Evolutionary conservation across 2,113 vertebrate genomes (phyloP).

Genomic region (Casuarius casuarius): DNA sequence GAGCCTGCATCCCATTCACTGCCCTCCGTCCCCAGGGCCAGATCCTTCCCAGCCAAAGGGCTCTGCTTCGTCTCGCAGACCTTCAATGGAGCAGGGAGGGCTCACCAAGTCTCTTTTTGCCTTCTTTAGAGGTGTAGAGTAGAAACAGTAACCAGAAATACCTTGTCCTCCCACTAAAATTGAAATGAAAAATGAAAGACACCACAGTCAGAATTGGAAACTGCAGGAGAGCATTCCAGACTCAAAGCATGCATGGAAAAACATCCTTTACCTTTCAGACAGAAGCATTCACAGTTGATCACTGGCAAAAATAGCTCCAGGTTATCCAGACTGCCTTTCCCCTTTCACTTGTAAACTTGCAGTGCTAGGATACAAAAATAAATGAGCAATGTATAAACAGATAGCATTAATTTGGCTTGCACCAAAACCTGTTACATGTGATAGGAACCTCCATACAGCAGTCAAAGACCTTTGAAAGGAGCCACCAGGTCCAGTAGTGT

Average conservation of each 20-base stretch:
- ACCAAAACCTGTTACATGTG: neutral
- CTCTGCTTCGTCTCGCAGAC: neutral
- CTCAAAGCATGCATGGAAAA: neutral
- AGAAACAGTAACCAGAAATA: neutral
- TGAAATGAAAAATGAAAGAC: neutral
- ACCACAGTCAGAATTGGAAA: neutral
- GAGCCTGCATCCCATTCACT: neutral
- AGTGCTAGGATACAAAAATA: neutral
- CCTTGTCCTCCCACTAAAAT: neutral
- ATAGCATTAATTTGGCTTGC: neutral
- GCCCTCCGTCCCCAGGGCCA: accelerated
- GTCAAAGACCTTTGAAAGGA: neutral
- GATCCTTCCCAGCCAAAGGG: neutral
- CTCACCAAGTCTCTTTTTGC: neutral
- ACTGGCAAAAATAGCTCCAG: neutral
- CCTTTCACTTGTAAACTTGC: neutral
- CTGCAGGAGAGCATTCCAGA: neutral
- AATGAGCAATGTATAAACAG: neutral
- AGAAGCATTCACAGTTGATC: neutral
- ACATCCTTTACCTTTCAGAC: neutral
- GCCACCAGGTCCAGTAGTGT: neutral
- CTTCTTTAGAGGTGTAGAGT: neutral
- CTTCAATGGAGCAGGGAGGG: neutral
- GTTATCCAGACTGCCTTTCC: neutral
- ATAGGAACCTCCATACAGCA: neutral